These are phyloP conservation scores for Damaliscus lunatus DNA, from an alignment of 2,113 vertebrate species.

Conservation along the genomic window DNA sequence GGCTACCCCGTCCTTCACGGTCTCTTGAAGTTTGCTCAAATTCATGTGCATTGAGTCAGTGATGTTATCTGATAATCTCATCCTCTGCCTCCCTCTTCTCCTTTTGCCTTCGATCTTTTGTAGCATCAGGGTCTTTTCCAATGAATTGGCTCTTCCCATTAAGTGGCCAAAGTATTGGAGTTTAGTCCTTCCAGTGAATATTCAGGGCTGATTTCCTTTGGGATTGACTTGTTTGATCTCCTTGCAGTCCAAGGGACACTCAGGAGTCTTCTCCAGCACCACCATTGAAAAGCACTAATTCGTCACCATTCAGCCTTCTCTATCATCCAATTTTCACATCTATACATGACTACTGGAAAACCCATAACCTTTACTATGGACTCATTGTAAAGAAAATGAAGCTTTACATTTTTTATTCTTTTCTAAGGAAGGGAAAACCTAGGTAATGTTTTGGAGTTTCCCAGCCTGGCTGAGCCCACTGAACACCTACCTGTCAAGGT, in stretches of 20 bases:
- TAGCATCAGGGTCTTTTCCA: background rate
- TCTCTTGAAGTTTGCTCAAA: background rate
- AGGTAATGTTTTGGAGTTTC: background rate
- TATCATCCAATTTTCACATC: background rate
- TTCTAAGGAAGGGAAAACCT: background rate
- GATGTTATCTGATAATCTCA: background rate
- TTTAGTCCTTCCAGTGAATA: background rate
- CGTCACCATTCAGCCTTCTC: background rate
- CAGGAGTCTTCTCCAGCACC: background rate
- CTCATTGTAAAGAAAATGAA: background rate
- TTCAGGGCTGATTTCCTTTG: background rate
- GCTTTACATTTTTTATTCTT: background rate
- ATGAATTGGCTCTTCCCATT: background rate
- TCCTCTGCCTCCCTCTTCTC: background rate
- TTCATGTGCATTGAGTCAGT: background rate
- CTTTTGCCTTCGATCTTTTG: background rate
- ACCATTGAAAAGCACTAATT: background rate
- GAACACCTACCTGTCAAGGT: background rate
- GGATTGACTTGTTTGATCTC: background rate
- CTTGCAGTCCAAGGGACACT: background rate
- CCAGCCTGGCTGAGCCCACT: background rate
- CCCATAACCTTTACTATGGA: background rate
- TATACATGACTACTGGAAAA: background rate
- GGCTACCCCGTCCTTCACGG: background rate
- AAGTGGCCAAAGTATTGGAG: background rate